Base-by-base conservation (phyloP, 2,888 invertebrate genomes). In the Ypsolopha scabrella region DNA sequence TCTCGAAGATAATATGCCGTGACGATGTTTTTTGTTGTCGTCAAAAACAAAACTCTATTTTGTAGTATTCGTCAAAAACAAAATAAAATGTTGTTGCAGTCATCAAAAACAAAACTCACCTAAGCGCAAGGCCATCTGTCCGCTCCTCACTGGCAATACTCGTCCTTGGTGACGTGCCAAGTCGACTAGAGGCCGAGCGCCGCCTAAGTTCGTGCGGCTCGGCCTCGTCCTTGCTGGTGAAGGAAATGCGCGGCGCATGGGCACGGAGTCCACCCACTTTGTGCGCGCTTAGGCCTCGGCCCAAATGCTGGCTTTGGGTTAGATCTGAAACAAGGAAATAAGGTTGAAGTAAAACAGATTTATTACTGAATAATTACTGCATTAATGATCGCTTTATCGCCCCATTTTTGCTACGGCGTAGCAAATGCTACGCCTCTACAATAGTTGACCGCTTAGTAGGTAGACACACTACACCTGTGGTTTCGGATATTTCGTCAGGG, bases 91-190 rank as follows among this genome's bases (percentile, higher is more conserved):
- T n/a, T n/a, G n/a, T n/a, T 24, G 4, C 24, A 24, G 2, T 24
- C 24, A 24, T 24, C n/a, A n/a, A n/a, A 24, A 8, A 4, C 38
- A 38, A 2, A 38, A 38, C 9, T 72, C 59, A 91, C 92, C 91
- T 89, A 34, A 92, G 79, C 14, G 89, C 82, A 10, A 90, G 75
- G 10, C 92, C 91, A 68, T 92, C 86, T 7, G 65, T 58, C 51
- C 81, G 61, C 8, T 87, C 87, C 10, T 85, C 85, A 39, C 82
- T 80, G 0, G 87, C 82, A 35, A 88, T 76, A 52, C 88, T 88
- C 13, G 77, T 64, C 33, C 88, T 61, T 0, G 88, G 87, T 0
- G 87, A 85, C 58, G 68, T 77, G 3, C 86, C 81, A 1, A 86
- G 76, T 1, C 86, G 67, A 53, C 82, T 82, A 64, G 80, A 82